Base-by-base conservation (phyloP, 2,888 invertebrate genomes). In the Tiliacea citrago region DNA sequence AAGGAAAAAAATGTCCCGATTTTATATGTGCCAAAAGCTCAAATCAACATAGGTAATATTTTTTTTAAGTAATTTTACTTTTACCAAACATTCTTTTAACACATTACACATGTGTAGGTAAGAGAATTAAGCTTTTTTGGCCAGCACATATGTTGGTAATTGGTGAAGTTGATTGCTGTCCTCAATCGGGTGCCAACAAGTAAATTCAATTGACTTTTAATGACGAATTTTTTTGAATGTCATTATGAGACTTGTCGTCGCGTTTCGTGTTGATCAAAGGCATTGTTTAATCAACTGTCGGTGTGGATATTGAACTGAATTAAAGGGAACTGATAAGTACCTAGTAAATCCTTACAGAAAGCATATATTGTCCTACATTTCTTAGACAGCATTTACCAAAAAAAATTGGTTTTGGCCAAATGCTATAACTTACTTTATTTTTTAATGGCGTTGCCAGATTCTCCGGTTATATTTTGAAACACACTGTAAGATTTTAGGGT, bases 121-220 rank as follows among this genome's bases (percentile, higher is more conserved):
- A 69, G 78, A 60, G 35, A 71, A 70, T 75, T 60, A 39, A n/a
- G 49, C 47, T 24, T 63, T 73, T 78, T 86, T 68, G 74, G 55
- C 55, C 75, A 62, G 39, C 67, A 71, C 68, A 62, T 75, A n/a
- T n/a, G 82, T 66, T 66, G 60, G 61, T 86, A 84, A 86, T 90
- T 89, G 85, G 84, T 78, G 79, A 74, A 86, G 85, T 84, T 91
- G 92, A 92, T 92, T 92, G 89, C 87, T 72, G 88, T 60, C 87
- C 84, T 70, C 85, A 81, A 80, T 86, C 85, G 77, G 82, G 68
- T 87, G 90, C 92, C 93, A 93, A 92, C 93, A 93, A 91, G 91
- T 89, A 90, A 94, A 95, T 93, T 91, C 90, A 92, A 94, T 94
- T 93, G 92, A 92, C 92, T 92, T 92, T 92, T 94, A 93, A 94